These are phyloP conservation scores for Masticophis lateralis DNA, from an alignment of 2,797 vertebrate species.

Conservation along the genomic window DNA sequence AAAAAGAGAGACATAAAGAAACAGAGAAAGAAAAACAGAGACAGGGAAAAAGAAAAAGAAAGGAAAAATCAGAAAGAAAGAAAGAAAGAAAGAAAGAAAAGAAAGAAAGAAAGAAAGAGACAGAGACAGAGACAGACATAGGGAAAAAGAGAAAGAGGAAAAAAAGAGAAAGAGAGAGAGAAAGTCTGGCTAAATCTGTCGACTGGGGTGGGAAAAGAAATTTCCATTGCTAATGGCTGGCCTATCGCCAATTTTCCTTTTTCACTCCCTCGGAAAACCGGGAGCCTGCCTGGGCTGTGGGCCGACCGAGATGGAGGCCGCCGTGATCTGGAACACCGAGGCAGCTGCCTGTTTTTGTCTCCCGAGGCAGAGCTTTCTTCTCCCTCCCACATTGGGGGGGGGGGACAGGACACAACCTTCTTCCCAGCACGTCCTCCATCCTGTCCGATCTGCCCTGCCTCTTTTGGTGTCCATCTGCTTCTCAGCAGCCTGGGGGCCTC, in stretches of 20 bases:
- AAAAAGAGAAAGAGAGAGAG: not conserved
- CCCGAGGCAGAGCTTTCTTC: not conserved
- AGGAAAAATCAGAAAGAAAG: too few species aligned
- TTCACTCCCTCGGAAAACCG: constrained; percentile 28
- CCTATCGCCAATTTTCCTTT: constrained; percentile 37
- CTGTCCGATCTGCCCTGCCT: not conserved
- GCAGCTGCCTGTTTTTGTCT: not conserved
- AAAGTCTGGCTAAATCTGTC: not conserved
- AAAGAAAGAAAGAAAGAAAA: too few species aligned
- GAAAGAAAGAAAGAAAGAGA: too few species aligned
- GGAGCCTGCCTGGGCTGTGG: not conserved
- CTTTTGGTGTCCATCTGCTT: not conserved
- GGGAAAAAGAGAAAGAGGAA: too few species aligned
- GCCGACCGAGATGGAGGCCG: not conserved
- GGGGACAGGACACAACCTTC: not conserved
- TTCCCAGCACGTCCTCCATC: not conserved
- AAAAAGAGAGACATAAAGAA: too few species aligned
- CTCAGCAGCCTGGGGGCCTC: not conserved
- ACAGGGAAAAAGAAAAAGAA: too few species aligned
- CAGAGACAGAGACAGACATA: too few species aligned
- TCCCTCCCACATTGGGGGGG: too few species aligned
- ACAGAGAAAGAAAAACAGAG: too few species aligned
- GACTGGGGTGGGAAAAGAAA: constrained; percentile 27
- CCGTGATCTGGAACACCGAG: not conserved
- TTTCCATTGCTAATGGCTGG: constrained; percentile 55